phyloP scores from a whole-genome alignment of 2,888 invertebrate species.

The Cheilosia vulpina region DNA sequence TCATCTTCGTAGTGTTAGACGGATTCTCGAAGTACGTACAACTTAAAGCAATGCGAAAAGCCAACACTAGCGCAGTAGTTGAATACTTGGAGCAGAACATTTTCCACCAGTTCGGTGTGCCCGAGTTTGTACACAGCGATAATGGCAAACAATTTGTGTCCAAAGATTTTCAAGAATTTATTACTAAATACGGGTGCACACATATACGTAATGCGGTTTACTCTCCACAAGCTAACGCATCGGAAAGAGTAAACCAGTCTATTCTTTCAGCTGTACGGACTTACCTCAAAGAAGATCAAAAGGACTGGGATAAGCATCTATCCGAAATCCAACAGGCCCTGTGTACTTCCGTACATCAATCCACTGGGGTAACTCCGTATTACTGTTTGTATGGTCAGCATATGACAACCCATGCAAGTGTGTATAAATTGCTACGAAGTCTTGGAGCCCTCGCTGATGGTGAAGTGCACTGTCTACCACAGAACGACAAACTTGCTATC shows the following conservation, averaged over 20 bases:
- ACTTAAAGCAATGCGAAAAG: too few relatives aligned
- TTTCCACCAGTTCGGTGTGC: neutral
- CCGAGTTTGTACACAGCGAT: constrained; percentile 60
- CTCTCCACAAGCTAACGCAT: constrained; percentile 78
- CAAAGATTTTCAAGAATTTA: neutral
- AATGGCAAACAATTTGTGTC: constrained; percentile 4
- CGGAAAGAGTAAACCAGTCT: constrained; percentile 78
- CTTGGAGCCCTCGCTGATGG: neutral
- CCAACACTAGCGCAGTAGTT: too few relatives aligned
- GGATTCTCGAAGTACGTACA: too few relatives aligned
- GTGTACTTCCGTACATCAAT: constrained; percentile 36
- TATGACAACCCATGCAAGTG: constrained; percentile 38
- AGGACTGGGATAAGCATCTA: constrained; percentile 23
- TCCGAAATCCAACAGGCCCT: constrained; percentile 54
- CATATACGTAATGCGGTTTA: neutral
- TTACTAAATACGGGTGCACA: neutral
- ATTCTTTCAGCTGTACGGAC: constrained; percentile 77
- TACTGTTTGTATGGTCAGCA: constrained; percentile 55
- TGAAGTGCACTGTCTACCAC: neutral
- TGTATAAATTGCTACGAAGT: constrained; percentile 27
- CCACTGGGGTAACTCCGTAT: constrained; percentile 43
- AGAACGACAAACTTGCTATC: neutral
- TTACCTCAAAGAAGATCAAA: constrained; percentile 58
- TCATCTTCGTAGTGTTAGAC: too few relatives aligned
- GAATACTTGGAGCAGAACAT: too few relatives aligned